phyloP scores from a whole-genome alignment of 2,113 vertebrate species.

The Melanostigma gelatinosum region DNA sequence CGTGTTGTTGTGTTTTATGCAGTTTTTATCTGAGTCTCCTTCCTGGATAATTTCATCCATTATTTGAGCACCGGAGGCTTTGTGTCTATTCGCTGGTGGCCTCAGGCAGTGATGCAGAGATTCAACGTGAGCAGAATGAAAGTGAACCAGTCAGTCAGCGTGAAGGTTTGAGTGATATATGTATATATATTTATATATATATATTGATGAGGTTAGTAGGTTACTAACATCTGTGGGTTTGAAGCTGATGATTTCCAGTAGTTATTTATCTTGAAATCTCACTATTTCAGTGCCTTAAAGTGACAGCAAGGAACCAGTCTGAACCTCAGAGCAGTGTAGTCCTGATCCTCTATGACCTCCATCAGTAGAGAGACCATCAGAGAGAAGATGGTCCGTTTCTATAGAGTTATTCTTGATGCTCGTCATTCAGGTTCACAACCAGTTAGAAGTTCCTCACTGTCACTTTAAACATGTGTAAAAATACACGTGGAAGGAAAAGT shows the following conservation, averaged over 20 bases:
- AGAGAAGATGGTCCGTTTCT: no score
- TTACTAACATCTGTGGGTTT: not conserved
- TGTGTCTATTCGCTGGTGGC: constrained; percentile 2
- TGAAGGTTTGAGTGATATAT: not conserved
- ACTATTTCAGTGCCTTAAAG: not conserved
- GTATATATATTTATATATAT: not conserved
- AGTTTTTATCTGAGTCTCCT: not conserved
- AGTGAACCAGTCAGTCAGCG: not conserved
- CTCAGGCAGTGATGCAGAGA: constrained; percentile 7
- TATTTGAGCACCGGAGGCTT: not conserved
- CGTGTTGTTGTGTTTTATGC: not conserved
- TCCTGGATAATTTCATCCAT: not conserved
- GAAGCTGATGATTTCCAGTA: not conserved
- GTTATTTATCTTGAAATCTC: not conserved
- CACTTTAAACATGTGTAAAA: no score
- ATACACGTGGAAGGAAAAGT: no score
- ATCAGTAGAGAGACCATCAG: no score
- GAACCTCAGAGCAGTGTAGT: no score
- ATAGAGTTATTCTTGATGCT: no score
- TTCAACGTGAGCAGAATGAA: not conserved
- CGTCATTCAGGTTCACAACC: no score
- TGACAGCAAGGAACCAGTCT: no score
- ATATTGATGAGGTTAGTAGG: not conserved
- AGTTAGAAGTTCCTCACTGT: no score
- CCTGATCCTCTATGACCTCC: no score